phyloP scores from a whole-genome alignment of 2,888 invertebrate species.

The Cephus rjabovi region DNA sequence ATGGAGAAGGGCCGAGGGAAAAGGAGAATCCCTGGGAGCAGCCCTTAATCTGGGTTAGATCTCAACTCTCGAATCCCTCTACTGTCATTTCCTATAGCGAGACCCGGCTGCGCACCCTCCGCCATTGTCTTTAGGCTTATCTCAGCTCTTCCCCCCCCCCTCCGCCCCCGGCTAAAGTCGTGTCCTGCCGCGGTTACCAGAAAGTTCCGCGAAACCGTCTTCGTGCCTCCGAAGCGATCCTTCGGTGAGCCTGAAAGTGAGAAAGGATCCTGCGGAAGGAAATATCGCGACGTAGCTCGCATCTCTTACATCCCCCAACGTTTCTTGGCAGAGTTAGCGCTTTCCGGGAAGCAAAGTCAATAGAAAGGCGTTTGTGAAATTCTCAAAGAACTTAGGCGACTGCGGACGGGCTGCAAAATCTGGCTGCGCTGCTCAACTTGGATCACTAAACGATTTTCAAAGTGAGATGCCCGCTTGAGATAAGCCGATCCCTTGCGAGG shows the following conservation, averaged over 20 bases:
- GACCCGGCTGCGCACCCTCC: constrained; percentile 18
- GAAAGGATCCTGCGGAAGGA: not conserved
- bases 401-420: constrained; percentile 25
- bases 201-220: not conserved
- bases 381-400: not conserved
- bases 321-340: too few relatives aligned
- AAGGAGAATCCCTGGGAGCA: constrained; percentile 8
- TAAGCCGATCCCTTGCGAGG: constrained; percentile 30
- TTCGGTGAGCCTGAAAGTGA: too few relatives aligned
- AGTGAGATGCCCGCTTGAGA: constrained; percentile 22
- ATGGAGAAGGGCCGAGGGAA: not conserved
- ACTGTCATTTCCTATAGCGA: constrained; percentile 18
- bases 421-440: constrained; percentile 9
- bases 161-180: constrained; percentile 6
- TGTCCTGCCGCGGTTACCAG: constrained; percentile 7
- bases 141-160: constrained; percentile 5
- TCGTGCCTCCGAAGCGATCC: not conserved
- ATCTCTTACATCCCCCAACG: not conserved
- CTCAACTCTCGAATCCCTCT: constrained; percentile 30
- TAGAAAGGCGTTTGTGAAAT: not conserved
- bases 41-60: constrained; percentile 52
- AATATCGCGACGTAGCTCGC: not conserved
- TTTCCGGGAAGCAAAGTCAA: not conserved
- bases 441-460: constrained; percentile 41
- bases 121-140: constrained; percentile 55